Percentiles rank a stretch among this genome's conserved stretches.
Evolutionary conservation across 2,888 invertebrate species (phyloP).

Genomic region (Pyrgus malvae): DNA sequence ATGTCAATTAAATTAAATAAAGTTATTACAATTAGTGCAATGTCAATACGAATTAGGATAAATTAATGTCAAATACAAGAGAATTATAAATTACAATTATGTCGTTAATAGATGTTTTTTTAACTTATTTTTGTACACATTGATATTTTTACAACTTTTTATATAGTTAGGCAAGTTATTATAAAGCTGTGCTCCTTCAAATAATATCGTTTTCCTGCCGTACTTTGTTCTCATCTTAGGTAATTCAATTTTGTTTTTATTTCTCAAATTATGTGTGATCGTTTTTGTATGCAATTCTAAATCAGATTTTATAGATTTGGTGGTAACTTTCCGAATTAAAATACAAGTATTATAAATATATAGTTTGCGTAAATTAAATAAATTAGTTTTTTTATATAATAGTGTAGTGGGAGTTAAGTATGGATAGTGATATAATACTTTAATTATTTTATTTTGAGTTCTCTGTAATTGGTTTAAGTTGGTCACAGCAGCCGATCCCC

Average conservation of each 20-base stretch:
- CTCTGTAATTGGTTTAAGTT: slow-evolving; percentile 8
- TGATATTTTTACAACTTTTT: too few relatives aligned
- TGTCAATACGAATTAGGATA: too few relatives aligned
- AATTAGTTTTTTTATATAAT: slow-evolving; percentile 16
- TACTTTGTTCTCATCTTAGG: slow-evolving; percentile 4
- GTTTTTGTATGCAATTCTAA: neutral
- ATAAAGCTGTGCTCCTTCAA: too few relatives aligned
- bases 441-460: slow-evolving; percentile 19
- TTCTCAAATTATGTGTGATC: slow-evolving; percentile 9
- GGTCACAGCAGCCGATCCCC: slow-evolving; percentile 3
- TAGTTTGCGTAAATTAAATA: slow-evolving; percentile 15
- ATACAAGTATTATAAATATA: too few relatives aligned
- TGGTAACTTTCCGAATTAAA: slow-evolving; percentile 12
- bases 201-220: too few relatives aligned
- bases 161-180: too few relatives aligned
- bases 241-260: slow-evolving; percentile 8
- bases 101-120: too few relatives aligned
- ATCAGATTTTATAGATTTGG: slow-evolving; percentile 13
- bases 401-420: slow-evolving; percentile 17
- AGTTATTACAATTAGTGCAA: too few relatives aligned
- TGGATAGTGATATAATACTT: slow-evolving; percentile 18
- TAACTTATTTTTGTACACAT: too few relatives aligned
- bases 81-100: too few relatives aligned
- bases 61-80: too few relatives aligned
- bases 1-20: too few relatives aligned